A percentile compares a stretch with the other conserved stretches of the same genome.
These are phyloP conservation scores for Belonocnema kinseyi DNA, from an alignment of 1,140 invertebrate genomes.

Conservation along the genomic window DNA sequence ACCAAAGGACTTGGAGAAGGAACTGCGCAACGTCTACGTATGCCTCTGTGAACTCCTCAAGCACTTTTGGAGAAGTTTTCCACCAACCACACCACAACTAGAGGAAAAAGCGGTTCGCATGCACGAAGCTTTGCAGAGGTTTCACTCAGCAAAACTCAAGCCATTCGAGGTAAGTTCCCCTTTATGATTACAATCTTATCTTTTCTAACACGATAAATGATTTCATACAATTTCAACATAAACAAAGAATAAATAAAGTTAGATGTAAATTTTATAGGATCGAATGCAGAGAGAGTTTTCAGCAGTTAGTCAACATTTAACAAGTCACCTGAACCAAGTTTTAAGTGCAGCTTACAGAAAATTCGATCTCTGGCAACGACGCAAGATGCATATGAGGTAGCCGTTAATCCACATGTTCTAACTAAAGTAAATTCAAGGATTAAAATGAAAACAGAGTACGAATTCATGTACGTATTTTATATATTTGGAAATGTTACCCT, in stretches of 20 bases:
- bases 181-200: neutral
- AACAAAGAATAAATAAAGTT: slow-evolving; percentile 21
- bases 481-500: slow-evolving; percentile 56
- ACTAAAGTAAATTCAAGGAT: slow-evolving; percentile 41
- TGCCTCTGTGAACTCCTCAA: slow-evolving; percentile 91
- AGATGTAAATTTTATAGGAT: slow-evolving; percentile 76
- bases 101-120: slow-evolving; percentile 90
- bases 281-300: slow-evolving; percentile 86
- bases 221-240: slow-evolving; percentile 13
- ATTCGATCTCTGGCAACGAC: slow-evolving; percentile 89
- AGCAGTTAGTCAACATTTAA: slow-evolving; percentile 86
- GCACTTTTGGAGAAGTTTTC: slow-evolving; percentile 97
- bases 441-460: slow-evolving; percentile 55
- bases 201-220: neutral
- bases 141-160: slow-evolving; percentile 89
- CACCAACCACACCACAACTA: slow-evolving; percentile 85
- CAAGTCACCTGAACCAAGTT: slow-evolving; percentile 91
- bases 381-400: slow-evolving; percentile 83
- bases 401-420: slow-evolving; percentile 55
- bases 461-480: slow-evolving; percentile 57
- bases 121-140: slow-evolving; percentile 91
- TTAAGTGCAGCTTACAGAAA: slow-evolving; percentile 89
- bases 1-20: slow-evolving; percentile 87
- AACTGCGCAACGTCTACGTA: slow-evolving; percentile 89
- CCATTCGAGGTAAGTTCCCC: slow-evolving; percentile 83